phyloP scores from a whole-genome alignment of 2,113 vertebrate species.

The Willisornis vidua region DNA sequence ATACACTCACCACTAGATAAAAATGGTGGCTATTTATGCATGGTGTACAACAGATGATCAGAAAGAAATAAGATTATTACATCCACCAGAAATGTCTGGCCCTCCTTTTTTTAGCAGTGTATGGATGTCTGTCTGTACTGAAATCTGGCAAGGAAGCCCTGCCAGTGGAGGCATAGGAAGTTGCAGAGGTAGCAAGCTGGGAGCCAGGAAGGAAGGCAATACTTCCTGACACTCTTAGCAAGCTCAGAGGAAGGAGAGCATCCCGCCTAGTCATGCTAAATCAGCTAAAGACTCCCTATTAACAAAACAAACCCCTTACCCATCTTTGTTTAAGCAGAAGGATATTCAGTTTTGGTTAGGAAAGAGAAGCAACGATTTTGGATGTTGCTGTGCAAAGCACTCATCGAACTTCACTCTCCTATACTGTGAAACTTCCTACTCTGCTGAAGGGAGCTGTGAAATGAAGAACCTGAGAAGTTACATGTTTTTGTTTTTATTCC shows the following conservation, averaged over 20 bases:
- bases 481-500: background rate
- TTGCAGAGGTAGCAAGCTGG: background rate
- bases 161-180: background rate
- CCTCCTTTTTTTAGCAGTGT: background rate
- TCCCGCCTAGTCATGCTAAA: slow-evolving; percentile 38
- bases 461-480: background rate
- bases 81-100: background rate
- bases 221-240: slow-evolving; percentile 28
- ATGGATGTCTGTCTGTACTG: background rate
- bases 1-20: background rate
- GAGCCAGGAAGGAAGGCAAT: slow-evolving; percentile 29
- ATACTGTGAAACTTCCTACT: background rate
- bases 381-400: background rate
- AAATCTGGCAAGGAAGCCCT: background rate
- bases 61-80: background rate
- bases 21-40: background rate
- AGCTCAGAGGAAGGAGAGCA: slow-evolving; percentile 20
- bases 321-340: background rate
- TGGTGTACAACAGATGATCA: background rate
- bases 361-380: background rate
- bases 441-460: background rate
- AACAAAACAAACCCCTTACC: background rate
- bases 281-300: background rate
- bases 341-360: background rate
- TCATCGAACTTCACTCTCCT: background rate